Base-by-base conservation (phyloP, 2,888 invertebrate genomes). In the Zaprionus obscuricornis region DNA sequence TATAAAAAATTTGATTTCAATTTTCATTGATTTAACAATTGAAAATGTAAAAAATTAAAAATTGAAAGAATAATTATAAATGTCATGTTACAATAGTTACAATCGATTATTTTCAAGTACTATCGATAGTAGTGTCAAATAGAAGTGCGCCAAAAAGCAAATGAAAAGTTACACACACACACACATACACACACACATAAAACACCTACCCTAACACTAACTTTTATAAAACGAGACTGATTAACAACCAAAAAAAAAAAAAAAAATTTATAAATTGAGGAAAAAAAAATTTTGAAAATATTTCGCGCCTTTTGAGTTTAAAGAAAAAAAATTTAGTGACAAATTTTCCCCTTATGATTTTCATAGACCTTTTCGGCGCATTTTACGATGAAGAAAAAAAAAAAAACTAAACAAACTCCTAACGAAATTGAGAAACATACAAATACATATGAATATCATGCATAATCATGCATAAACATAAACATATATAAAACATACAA, bases 221-320 rank as follows among this genome's bases (percentile, higher is more conserved):
- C 40, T 40, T 33, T 27, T 37, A 18, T n/a, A 54, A 33, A 66
- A 50, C 49, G 66, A 66, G 66, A 66, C 67, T 66, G 55, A 60
- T 66, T 39, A 24, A n/a, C n/a, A n/a, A n/a, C n/a, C n/a, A n/a
- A n/a, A n/a, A n/a, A n/a, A n/a, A n/a, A n/a, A n/a, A n/a, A n/a
- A n/a, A 26, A 17, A 34, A 50, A 13, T 13, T 56, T 47, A 42
- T n/a, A 18, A 50, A 54, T 26, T 29, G n/a, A n/a, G n/a, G n/a
- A n/a, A n/a, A n/a, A n/a, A n/a, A n/a, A n/a, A n/a, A n/a, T n/a
- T n/a, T n/a, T n/a, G n/a, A n/a, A 17, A n/a, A 11, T 6, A 13
- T 20, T 10, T 40, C 31, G 52, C 52, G 51, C 33, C 36, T 13
- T 26, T 26, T 62, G 13, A 31, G 13, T 64, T 39, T 3, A 27